Percentiles rank a stretch among this genome's conserved stretches.
Evolutionary conservation across 2,113 vertebrate genomes (phyloP).

Genomic region (Acanthochromis polyacanthus): DNA sequence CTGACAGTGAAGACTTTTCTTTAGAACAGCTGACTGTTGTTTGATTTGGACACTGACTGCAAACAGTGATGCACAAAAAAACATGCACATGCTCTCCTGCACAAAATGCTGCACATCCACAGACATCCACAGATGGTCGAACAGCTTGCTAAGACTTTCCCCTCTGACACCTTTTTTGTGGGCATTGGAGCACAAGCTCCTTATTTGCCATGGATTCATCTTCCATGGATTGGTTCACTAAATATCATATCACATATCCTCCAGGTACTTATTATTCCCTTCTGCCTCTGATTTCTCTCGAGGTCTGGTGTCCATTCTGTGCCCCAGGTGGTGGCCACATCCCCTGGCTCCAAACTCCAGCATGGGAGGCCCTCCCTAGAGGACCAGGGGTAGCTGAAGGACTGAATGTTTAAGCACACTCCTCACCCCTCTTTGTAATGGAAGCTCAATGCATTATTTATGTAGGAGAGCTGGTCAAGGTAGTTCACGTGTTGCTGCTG

Average conservation of each 20-base stretch:
- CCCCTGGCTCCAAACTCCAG: constrained; percentile 42
- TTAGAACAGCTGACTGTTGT: constrained; percentile 19
- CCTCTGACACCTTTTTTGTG: constrained; percentile 61
- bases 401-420: constrained; percentile 47
- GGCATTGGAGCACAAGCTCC: constrained; percentile 30
- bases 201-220: constrained; percentile 40
- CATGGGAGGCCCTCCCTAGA: constrained; percentile 60
- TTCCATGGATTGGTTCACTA: constrained; percentile 36
- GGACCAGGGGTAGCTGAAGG: constrained; percentile 54
- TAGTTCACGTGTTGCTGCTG: constrained; percentile 38
- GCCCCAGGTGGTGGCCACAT: constrained; percentile 66
- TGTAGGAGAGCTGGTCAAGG: constrained; percentile 49
- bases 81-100: neutral
- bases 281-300: constrained; percentile 21
- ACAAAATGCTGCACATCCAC: neutral
- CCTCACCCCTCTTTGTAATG: constrained; percentile 50
- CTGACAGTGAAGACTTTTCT: constrained; percentile 7
- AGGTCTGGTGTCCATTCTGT: constrained; percentile 42
- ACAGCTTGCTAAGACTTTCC: constrained; percentile 73
- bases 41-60: constrained; percentile 39
- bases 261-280: constrained; percentile 31
- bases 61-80: constrained; percentile 44
- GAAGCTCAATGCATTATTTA: constrained; percentile 76
- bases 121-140: constrained; percentile 69
- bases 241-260: constrained; percentile 61